Percentiles rank a stretch among this genome's conserved stretches.
phyloP scores from a whole-genome alignment of 2,888 invertebrate species.

The Ischnura elegans region DNA sequence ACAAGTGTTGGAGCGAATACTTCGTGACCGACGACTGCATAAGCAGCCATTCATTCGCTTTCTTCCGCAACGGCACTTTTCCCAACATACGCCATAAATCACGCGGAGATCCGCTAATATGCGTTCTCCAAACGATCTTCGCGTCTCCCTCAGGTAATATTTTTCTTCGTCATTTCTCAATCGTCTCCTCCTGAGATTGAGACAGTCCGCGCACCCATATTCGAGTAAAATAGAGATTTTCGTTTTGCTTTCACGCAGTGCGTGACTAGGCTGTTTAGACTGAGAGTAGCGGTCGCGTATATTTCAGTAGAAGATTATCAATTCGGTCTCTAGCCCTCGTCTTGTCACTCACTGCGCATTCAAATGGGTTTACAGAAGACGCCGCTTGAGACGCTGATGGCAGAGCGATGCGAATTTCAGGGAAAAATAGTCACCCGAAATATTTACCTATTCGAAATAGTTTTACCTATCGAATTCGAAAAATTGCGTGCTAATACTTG shows the following conservation, averaged over 20 bases:
- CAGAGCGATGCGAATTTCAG: no score
- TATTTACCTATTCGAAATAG: no score
- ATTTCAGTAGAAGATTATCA: no score
- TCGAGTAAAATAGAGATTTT: background rate
- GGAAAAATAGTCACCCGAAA: no score
- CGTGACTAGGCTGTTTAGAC: background rate
- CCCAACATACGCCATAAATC: background rate
- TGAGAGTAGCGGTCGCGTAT: background rate
- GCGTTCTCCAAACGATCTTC: background rate
- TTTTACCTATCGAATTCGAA: no score
- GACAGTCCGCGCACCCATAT: background rate
- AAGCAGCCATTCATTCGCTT: conserved; percentile 14
- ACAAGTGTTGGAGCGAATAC: background rate
- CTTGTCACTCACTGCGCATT: no score
- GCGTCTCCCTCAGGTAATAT: background rate
- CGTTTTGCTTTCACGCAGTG: background rate
- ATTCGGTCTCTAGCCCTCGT: no score
- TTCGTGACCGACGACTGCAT: conserved; percentile 31
- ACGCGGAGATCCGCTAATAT: background rate
- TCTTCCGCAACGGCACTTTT: background rate
- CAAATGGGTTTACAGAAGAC: no score
- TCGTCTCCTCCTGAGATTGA: background rate
- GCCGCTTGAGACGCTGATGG: no score
- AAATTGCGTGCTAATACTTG: no score
- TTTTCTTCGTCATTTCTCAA: background rate